Percentiles rank a stretch among this genome's conserved stretches.
Conservation (phyloP, 2,797 vertebrate genomes). For the Sphenodon punctatus region DNA sequence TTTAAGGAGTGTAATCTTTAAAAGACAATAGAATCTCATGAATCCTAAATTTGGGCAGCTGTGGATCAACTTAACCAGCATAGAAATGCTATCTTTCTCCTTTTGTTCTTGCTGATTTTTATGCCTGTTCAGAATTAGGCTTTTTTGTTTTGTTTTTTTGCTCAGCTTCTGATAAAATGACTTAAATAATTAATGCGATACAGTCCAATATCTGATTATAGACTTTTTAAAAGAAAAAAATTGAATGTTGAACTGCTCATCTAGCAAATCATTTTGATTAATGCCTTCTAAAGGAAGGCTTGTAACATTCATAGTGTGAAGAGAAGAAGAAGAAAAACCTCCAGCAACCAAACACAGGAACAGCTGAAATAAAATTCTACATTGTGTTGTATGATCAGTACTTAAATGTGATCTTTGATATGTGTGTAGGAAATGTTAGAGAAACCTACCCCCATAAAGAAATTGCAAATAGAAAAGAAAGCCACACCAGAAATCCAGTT, state of each 20-base stretch:
- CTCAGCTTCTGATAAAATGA: constrained; percentile 58
- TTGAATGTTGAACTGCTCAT: constrained; percentile 9
- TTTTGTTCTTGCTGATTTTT: constrained; percentile 38
- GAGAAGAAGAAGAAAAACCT: too few species aligned
- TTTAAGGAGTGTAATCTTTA: background rate
- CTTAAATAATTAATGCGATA: constrained; percentile 68
- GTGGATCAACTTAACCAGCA: background rate
- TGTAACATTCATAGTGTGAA: constrained; percentile 49
- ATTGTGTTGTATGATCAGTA: background rate
- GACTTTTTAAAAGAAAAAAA: constrained; percentile 46
- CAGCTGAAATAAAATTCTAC: constrained; percentile 30
- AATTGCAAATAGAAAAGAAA: constrained; percentile 48
- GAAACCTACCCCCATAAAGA: constrained; percentile 32
- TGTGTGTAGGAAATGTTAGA: background rate
- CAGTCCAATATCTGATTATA: constrained; percentile 68
- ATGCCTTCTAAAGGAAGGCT: constrained; percentile 47
- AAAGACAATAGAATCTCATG: background rate
- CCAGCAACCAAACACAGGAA: constrained; percentile 6
- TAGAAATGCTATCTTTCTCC: constrained; percentile 8
- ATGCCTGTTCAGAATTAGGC: constrained; percentile 38
- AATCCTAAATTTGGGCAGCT: background rate
- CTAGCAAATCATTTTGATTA: constrained; percentile 65
- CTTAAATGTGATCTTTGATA: constrained; percentile 34
- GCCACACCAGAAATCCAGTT: constrained; percentile 71
- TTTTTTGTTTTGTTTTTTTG: constrained; percentile 25